A percentile compares a stretch with the other conserved stretches of the same genome.
Evolutionary conservation across 2,888 invertebrate genomes (phyloP).

Genomic region (Allacma fusca): DNA sequence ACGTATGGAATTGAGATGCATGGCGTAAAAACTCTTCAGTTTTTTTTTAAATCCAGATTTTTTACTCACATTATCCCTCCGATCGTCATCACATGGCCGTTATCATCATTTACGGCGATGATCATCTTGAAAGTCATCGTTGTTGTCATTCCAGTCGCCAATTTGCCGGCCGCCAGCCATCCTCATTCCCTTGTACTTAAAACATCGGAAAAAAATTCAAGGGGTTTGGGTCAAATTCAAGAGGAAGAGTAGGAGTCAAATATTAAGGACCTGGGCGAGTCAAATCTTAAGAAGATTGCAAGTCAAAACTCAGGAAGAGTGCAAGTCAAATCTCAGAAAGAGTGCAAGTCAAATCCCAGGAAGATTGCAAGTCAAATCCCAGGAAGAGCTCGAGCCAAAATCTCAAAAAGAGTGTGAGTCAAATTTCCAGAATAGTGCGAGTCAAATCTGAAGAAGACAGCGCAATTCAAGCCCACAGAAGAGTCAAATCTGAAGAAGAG

Average conservation of each 20-base stretch:
- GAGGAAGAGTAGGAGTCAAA: neutral
- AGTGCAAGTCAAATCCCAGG: too few relatives aligned
- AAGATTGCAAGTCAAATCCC: too few relatives aligned
- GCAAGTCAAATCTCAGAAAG: too few relatives aligned
- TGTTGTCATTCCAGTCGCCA: conserved; percentile 27
- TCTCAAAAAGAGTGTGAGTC: too few relatives aligned
- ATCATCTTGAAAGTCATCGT: conserved; percentile 23
- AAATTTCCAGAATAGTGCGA: too few relatives aligned
- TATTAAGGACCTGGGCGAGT: neutral
- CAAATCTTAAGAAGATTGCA: neutral
- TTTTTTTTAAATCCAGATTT: too few relatives aligned
- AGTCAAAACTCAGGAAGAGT: too few relatives aligned
- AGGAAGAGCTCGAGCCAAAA: neutral
- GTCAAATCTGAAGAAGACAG: too few relatives aligned
- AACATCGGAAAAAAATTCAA: neutral
- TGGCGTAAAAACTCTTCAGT: neutral
- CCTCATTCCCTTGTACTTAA: neutral
- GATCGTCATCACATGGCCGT: conserved; percentile 37
- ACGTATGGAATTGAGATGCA: neutral
- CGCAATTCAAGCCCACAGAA: too few relatives aligned
- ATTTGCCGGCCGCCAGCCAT: conserved; percentile 34
- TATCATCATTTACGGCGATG: conserved; percentile 37
- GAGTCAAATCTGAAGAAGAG: too few relatives aligned
- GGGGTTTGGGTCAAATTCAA: too few relatives aligned
- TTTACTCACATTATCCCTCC: conserved; percentile 3